Conservation (phyloP, 2,113 vertebrate species). For the Sander vitreus region DNA sequence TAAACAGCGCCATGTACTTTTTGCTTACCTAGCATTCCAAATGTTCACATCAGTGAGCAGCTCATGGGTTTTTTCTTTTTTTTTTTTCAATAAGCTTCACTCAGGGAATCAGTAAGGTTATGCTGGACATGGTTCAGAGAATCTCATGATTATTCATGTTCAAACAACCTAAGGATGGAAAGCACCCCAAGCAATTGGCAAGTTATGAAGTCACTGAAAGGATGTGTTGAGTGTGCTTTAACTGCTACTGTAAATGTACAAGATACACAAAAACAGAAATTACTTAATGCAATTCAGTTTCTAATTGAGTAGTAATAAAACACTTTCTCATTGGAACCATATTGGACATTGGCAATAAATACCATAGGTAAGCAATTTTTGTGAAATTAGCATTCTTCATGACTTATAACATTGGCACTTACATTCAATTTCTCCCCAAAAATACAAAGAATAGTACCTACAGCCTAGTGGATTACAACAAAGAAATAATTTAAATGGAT, state of each 20-base stretch:
- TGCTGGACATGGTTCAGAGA: conserved; percentile 30
- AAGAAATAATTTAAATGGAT: background rate
- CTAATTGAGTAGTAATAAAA: background rate
- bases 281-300: background rate
- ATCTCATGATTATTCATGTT: conserved; percentile 54
- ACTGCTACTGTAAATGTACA: conserved; percentile 1
- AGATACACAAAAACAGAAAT: background rate
- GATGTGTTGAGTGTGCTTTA: background rate
- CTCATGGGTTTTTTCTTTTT: background rate
- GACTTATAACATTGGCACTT: background rate
- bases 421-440: background rate
- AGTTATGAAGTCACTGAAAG: conserved; percentile 19
- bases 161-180: conserved; percentile 35
- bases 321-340: background rate
- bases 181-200: conserved; percentile 24
- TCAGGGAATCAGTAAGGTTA: conserved; percentile 28
- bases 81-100: conserved; percentile 15
- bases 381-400: background rate
- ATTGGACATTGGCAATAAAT: background rate
- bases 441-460: background rate
- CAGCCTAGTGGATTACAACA: conserved; percentile 4
- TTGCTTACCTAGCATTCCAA: conserved; percentile 35
- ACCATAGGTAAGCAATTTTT: background rate
- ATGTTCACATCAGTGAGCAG: conserved; percentile 49
- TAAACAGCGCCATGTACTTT: conserved; percentile 45